These are phyloP conservation scores for Aplodontia rufa DNA, from an alignment of 2,113 vertebrate species.

Conservation along the genomic window DNA sequence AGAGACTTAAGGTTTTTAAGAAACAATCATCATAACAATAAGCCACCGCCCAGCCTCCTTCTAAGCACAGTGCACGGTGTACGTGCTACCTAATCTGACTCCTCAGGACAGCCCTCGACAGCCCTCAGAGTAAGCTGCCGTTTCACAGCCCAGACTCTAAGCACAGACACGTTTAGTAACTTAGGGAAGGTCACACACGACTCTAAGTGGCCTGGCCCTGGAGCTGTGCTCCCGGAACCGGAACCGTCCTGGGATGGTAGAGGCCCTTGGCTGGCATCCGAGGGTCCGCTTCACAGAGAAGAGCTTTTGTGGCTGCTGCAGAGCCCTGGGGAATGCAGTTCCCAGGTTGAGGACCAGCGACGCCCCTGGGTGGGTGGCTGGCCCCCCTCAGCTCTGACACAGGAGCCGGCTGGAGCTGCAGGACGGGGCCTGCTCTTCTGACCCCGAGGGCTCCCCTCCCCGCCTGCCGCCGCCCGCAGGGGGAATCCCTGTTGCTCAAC, in stretches of 20 bases:
- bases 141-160: neutral
- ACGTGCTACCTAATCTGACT: neutral
- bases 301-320: neutral
- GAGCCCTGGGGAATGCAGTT: neutral
- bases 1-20: neutral
- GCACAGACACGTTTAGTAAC: neutral
- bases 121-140: neutral
- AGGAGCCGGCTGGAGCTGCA: neutral
- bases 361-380: accelerated
- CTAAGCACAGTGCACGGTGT: neutral
- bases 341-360: neutral
- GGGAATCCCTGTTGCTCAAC: constrained; percentile 73
- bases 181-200: neutral
- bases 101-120: neutral
- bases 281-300: neutral
- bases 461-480: constrained; percentile 28
- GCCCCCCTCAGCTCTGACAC: neutral
- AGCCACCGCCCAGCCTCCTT: neutral
- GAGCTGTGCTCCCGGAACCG: neutral
- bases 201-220: neutral
- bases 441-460: neutral
- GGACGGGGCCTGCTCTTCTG: constrained; percentile 36
- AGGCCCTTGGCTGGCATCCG: accelerated
- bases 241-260: neutral
- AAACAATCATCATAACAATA: neutral